Evolutionary conservation across 1,140 invertebrate species (phyloP), one percentile per base, ranked within the genome.

Genomic region (Heliconius hermathena): DNA sequence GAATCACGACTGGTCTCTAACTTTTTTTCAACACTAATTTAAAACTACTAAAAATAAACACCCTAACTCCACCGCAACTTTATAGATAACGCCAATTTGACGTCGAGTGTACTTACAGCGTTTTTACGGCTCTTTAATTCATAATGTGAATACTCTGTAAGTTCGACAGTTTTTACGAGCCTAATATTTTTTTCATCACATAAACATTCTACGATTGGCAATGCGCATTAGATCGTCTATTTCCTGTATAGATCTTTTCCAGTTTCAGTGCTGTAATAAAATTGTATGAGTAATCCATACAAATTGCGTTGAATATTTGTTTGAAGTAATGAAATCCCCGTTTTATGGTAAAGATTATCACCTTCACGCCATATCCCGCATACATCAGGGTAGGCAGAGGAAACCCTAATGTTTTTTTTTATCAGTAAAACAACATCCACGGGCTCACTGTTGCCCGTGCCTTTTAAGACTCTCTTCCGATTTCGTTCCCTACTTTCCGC

Each of bases 61-160:
- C 16, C 6, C 8, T 6, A n/a, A 54, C 16, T 20, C 8, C 3
- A 20, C 6, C 18, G 16, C n/a, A 60, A 26, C 6, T 26, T 3
- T 22, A 9, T 60, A 22, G 20, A 22, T n/a, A 22, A 22, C n/a
- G 20, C 22, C 8, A 57, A 57, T 57, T 57, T n/a, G 54, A 57
- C 54, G 54, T 57, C 54, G 54, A 57, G 20, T 57, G n/a, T 8
- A 8, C 33, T 8, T 36, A 36, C 6, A 36, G 6, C 0, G 33
- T 57, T 57, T 57, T 57, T 57, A 57, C n/a, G n/a, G 20, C n/a
- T 57, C 54, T 57, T 57, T 57, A 60, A 60, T 60, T 60, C 54
- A 60, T 60, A 60, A 22, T 60, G n/a, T 3, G n/a, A 22, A 60
- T 8, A 46, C 54, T 57, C 8, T 22, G 54, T 3, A 60, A 26